phyloP scores from a whole-genome alignment of 1,140 invertebrate genomes.

The Galendromus occidentalis region DNA sequence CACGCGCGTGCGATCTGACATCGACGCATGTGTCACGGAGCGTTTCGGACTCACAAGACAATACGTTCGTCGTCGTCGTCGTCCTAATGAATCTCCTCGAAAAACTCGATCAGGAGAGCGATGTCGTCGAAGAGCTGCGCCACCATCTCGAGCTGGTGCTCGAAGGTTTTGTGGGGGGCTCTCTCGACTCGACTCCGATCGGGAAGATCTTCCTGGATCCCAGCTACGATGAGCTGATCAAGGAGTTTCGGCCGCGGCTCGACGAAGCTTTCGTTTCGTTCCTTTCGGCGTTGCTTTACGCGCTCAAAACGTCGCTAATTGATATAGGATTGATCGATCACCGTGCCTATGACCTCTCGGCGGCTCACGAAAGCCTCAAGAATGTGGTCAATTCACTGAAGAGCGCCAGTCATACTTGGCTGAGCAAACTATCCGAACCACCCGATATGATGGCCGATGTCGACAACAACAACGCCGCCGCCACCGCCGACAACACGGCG shows the following conservation, averaged over 20 bases:
- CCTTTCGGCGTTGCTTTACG: conserved; percentile 1
- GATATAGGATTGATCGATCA: conserved; percentile 1
- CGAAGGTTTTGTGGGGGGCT: not conserved
- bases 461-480: not conserved
- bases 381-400: not conserved
- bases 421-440: not conserved
- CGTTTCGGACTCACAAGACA: no score
- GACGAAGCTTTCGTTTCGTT: conserved; percentile 1
- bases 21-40: no score
- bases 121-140: not conserved
- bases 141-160: conserved; percentile 6
- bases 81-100: not conserved
- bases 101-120: conserved; percentile 1
- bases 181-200: not conserved
- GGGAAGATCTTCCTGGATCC: not conserved
- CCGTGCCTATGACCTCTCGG: not conserved
- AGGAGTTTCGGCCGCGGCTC: not conserved
- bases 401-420: not conserved
- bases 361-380: not conserved
- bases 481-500: no score
- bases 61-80: no score
- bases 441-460: not conserved
- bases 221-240: not conserved
- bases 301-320: conserved; percentile 3
- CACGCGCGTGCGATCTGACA: no score